Evolutionary conservation across 2,113 vertebrate genomes (phyloP).

Genomic region (Scytalopus superciliaris): DNA sequence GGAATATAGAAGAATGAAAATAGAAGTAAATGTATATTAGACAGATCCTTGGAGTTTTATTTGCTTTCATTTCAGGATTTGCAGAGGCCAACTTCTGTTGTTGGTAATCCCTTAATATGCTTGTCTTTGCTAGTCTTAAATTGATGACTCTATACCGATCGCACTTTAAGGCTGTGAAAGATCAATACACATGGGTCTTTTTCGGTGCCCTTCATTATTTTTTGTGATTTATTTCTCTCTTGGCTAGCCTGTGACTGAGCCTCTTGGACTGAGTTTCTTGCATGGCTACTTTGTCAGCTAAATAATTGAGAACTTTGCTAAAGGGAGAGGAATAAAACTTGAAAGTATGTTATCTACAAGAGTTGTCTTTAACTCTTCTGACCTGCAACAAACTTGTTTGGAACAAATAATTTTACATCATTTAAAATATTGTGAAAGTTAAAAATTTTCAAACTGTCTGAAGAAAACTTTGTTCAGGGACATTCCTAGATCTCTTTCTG

Average conservation of each 20-base stretch:
- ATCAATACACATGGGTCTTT: background rate
- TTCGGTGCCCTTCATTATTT: background rate
- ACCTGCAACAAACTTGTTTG: background rate
- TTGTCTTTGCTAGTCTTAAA: conserved; percentile 13
- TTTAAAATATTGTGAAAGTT: background rate
- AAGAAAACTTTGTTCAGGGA: background rate
- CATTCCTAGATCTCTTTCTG: background rate
- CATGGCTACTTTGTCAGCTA: background rate
- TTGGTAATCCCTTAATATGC: background rate
- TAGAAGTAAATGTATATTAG: background rate
- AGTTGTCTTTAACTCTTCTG: background rate
- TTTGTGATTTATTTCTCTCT: conserved; percentile 38
- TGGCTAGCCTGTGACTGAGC: background rate
- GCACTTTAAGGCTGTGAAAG: background rate
- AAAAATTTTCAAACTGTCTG: background rate
- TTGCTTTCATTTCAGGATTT: conserved; percentile 31
- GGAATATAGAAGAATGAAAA: background rate
- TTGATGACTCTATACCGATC: conserved; percentile 16
- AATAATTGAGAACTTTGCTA: conserved; percentile 35
- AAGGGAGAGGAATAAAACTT: background rate
- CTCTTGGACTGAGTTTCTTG: background rate
- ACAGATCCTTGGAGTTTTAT: background rate
- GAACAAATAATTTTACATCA: background rate
- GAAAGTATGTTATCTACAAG: background rate
- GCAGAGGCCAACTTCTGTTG: background rate